These are phyloP conservation scores for Papilio dardanus DNA, from an alignment of 1,140 invertebrate species.

Conservation along the genomic window DNA sequence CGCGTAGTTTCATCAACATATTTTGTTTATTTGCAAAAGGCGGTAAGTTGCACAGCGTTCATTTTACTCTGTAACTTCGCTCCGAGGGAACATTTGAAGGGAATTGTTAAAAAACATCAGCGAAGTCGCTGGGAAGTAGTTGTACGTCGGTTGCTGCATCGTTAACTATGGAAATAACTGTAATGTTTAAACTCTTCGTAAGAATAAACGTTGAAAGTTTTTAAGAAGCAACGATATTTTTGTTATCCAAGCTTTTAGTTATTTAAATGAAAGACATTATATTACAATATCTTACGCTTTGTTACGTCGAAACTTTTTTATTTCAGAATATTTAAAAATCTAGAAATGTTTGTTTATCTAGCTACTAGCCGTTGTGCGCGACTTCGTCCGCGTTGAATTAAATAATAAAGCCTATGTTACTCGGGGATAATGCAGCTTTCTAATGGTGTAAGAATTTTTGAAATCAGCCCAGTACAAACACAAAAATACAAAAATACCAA, in stretches of 20 bases:
- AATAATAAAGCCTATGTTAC: no score
- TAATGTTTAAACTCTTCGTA: slow-evolving; percentile 19
- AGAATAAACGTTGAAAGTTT: slow-evolving; percentile 16
- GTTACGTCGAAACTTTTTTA: not conserved
- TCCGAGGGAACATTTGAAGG: slow-evolving; percentile 25
- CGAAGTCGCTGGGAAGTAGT: not conserved
- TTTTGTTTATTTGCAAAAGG: slow-evolving; percentile 24
- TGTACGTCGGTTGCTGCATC: slow-evolving; percentile 2
- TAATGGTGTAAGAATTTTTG: no score
- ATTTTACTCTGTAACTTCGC: slow-evolving; percentile 23
- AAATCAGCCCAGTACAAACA: no score
- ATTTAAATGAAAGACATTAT: not conserved
- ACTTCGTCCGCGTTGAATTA: no score
- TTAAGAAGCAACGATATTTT: slow-evolving; percentile 10
- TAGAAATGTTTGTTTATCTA: no score
- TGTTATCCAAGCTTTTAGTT: not conserved
- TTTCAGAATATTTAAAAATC: not conserved
- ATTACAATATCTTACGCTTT: not conserved
- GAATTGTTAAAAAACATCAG: slow-evolving; percentile 29
- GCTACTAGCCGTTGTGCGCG: no score
- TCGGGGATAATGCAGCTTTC: no score
- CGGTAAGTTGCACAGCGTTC: slow-evolving; percentile 22
- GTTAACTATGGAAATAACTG: slow-evolving; percentile 27
- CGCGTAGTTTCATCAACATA: slow-evolving; percentile 28
- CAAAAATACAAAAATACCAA: no score